Conservation (phyloP, 2,888 invertebrate genomes). For the Hydropsyche betteni region DNA sequence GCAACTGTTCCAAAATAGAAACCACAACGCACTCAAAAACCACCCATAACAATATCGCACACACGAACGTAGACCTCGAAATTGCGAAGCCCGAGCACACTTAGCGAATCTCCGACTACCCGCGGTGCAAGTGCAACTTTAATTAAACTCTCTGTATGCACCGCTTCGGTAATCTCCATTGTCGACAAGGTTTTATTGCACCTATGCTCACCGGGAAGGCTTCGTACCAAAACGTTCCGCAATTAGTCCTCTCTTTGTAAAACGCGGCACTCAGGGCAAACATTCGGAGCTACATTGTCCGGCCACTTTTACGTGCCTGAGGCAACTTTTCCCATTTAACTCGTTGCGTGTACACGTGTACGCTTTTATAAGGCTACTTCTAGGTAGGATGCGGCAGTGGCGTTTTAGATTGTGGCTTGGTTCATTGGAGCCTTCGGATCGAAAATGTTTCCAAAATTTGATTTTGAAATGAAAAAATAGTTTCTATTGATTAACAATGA, state of each 20-base stretch:
- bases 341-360: not conserved
- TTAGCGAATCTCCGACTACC: not conserved
- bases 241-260: conserved; percentile 16
- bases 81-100: not conserved
- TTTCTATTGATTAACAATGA: no score
- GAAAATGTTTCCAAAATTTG: no score
- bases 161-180: conserved; percentile 4
- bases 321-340: conserved; percentile 29
- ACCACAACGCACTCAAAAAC: no score
- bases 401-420: no score
- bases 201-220: not conserved
- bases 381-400: not conserved
- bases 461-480: no score
- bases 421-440: no score
- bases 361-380: not conserved
- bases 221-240: not conserved
- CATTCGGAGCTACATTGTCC: conserved; percentile 11
- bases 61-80: not conserved
- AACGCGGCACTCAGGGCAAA: not conserved
- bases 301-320: not conserved
- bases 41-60: no score
- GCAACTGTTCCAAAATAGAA: no score
- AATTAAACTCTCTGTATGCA: conserved; percentile 11
- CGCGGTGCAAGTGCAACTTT: conserved; percentile 11
- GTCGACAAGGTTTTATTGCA: conserved; percentile 19